Base-by-base conservation (phyloP, 2,797 vertebrate genomes). In the Gephyroberyx darwinii region DNA sequence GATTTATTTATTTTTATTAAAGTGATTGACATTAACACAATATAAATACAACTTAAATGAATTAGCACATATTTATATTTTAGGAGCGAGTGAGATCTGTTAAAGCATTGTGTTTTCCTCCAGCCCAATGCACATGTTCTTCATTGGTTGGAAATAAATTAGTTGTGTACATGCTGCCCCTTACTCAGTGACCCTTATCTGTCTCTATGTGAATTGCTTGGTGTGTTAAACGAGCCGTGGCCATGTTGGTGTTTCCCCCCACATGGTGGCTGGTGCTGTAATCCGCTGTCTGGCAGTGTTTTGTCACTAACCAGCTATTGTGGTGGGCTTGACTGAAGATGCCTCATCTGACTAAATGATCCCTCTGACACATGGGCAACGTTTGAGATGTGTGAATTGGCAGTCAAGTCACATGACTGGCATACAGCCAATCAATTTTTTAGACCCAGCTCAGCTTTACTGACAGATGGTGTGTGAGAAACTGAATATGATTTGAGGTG, bases 211-310 rank as follows among this genome's bases (percentile, higher is more conserved):
- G 82, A 77, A 87, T 89, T 83, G 89, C 85, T 90, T 91, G 80
- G 87, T 41, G 84, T 88, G 90, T 88, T 91, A 88, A 94, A 93
- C 85, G 86, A 94, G 88, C 90, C 91, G 43, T 91, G 84, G 77
- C 83, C 64, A 53, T 90, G 93, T 87, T 93, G 91, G 82, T 80
- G 90, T 91, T 89, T 82, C 78, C 75, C 84, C 50, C 2, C 78
- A 30, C 71, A 5, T 16, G 5, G 54, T 0, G 65, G 65, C 64
- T 33, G 35, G 31, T 71, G 74, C 85, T 79, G 85, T 89, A 90
- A 89, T 88, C 83, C 65, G 68, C 82, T 83, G 83, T 81, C 85
- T 86, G 88, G 65, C 81, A 62, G 69, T 65, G 79, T 88, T 82
- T 66, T 84, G 88, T 86, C 89, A 84, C 84, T 82, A 81, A 76